Conservation (phyloP, 2,888 invertebrate species). For the Tipula confusa region DNA sequence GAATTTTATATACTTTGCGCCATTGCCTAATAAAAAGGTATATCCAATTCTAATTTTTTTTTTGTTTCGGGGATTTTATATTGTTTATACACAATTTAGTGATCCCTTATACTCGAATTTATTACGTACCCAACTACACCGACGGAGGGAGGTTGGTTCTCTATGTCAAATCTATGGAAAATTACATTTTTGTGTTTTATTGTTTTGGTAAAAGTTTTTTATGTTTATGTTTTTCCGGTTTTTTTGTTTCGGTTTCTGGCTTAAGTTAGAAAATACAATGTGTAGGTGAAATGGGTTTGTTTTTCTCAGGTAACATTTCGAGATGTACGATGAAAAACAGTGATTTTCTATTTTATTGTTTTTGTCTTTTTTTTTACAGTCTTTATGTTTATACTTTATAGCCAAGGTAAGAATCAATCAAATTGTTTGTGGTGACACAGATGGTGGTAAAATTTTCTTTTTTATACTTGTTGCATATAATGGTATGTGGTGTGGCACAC, state of each 20-base stretch:
- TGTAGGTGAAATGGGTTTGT: not conserved
- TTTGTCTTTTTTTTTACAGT: not conserved
- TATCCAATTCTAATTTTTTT: not conserved
- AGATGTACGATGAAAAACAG: not conserved
- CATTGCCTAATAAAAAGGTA: not conserved
- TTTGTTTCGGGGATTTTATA: not conserved
- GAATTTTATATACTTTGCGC: not conserved
- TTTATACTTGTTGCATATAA: not conserved
- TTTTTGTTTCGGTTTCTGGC: not conserved
- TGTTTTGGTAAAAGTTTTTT: not conserved
- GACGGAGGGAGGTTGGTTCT: not conserved
- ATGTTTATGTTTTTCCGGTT: not conserved
- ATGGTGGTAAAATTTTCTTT: not conserved
- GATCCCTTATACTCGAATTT: not conserved
- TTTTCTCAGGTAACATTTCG: not conserved
- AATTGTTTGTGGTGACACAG: not conserved
- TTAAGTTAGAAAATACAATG: not conserved
- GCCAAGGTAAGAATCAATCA: not conserved
- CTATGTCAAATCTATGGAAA: not conserved
- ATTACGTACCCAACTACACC: not conserved
- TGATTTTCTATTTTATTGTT: not conserved
- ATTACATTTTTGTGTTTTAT: slow-evolving; percentile 25
- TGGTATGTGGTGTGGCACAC: not conserved
- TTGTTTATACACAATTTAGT: not conserved
- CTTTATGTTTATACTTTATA: not conserved